These are phyloP conservation scores for Parnassius glacialis DNA, from an alignment of 2,888 invertebrate species.

Conservation along the genomic window DNA sequence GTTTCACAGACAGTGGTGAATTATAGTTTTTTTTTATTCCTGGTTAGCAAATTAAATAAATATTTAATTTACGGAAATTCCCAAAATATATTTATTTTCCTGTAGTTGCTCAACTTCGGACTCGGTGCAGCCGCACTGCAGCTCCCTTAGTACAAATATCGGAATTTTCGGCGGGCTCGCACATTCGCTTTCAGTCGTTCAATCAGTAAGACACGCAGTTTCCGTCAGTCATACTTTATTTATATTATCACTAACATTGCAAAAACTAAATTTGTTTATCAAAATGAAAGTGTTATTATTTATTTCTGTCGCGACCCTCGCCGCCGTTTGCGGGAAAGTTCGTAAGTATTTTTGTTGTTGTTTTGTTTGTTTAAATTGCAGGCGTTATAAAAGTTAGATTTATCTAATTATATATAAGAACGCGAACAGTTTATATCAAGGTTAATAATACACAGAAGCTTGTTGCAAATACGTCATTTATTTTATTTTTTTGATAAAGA, in stretches of 20 bases:
- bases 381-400: too few species aligned
- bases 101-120: conserved; percentile 33
- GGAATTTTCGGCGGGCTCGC: conserved; percentile 56
- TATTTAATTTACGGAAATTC: conserved; percentile 17
- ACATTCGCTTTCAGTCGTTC: conserved; percentile 54
- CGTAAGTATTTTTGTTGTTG: conserved; percentile 52
- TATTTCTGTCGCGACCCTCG: conserved; percentile 47
- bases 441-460: too few species aligned
- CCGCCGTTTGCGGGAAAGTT: conserved; percentile 55
- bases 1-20: too few species aligned
- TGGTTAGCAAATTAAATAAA: background rate
- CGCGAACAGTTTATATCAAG: too few species aligned
- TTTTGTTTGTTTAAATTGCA: conserved; percentile 5
- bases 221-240: conserved; percentile 27
- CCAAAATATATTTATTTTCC: conserved; percentile 31
- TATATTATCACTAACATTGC: conserved; percentile 1
- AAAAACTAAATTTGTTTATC: conserved; percentile 9
- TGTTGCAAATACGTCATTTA: too few species aligned
- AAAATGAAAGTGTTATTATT: conserved; percentile 58
- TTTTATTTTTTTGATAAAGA: too few species aligned
- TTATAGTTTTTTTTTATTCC: too few species aligned
- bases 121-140: conserved; percentile 30
- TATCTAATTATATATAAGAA: too few species aligned
- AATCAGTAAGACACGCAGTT: conserved; percentile 40
- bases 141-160: conserved; percentile 68